Conservation (phyloP, 2,888 invertebrate genomes). For the Leptinotarsa peninsularis region DNA sequence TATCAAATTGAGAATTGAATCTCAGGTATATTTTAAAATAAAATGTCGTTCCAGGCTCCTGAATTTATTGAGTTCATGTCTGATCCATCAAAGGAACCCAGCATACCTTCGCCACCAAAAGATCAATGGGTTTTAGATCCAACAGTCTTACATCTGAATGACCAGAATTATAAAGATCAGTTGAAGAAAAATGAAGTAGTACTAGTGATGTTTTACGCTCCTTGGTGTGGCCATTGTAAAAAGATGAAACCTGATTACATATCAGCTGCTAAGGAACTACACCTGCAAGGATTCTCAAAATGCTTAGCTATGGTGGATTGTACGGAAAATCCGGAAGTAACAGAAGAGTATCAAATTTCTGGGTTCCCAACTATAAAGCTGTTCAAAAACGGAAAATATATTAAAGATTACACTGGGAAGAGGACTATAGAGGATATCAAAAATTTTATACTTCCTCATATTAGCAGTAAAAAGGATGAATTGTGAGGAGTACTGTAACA, state of each 20-base stretch:
- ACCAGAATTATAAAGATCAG: conserved; percentile 72
- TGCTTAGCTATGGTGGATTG: conserved; percentile 76
- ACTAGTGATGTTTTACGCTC: conserved; percentile 83
- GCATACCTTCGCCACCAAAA: conserved; percentile 52
- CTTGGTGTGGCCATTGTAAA: conserved; percentile 82
- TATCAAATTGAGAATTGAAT: no score
- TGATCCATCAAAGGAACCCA: conserved; percentile 65
- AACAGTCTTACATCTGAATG: conserved; percentile 68
- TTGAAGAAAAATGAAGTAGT: conserved; percentile 72
- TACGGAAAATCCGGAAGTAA: conserved; percentile 71
- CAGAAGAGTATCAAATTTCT: conserved; percentile 72
- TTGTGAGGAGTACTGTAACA: conserved; percentile 29
- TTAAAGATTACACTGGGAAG: conserved; percentile 71
- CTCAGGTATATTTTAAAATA: not conserved
- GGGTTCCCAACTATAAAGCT: conserved; percentile 78
- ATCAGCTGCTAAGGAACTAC: conserved; percentile 69
- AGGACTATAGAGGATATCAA: conserved; percentile 70
- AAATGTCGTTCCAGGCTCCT: conserved; percentile 67
- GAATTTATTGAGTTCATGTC: conserved; percentile 77
- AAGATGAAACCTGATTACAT: conserved; percentile 77
- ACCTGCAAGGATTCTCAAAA: conserved; percentile 61
- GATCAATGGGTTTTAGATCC: conserved; percentile 67
- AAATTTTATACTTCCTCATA: conserved; percentile 38
- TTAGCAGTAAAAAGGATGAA: conserved; percentile 40
- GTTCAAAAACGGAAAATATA: conserved; percentile 69